Evolutionary conservation across 2,888 invertebrate species (phyloP).

Genomic region (Troilus luridus): DNA sequence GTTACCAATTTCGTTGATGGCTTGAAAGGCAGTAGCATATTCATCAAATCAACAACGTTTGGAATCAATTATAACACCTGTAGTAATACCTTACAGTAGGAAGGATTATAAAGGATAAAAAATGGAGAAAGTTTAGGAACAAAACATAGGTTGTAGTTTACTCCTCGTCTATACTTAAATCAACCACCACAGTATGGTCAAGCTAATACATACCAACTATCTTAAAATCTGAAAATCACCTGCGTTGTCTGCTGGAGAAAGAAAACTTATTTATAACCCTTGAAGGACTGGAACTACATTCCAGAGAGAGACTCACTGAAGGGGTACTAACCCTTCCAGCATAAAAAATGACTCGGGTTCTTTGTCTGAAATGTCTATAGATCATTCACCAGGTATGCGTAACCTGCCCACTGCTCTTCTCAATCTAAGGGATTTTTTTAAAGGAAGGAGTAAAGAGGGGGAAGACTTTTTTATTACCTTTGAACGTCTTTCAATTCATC

Average conservation of each 20-base stretch:
- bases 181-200: neutral
- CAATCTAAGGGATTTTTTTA: neutral
- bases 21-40: no score
- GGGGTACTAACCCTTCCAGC: slow-evolving; percentile 1
- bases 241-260: neutral
- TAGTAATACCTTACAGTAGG: no score
- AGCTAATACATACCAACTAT: neutral
- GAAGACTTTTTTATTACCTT: neutral
- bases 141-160: no score
- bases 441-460: no score
- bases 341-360: slow-evolving; percentile 39
- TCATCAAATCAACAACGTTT: no score
- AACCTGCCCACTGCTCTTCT: neutral
- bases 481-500: neutral
- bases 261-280: slow-evolving; percentile 7
- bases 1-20: no score
- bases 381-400: slow-evolving; percentile 19
- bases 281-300: slow-evolving; percentile 31
- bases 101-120: no score
- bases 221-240: neutral
- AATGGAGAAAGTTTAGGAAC: no score
- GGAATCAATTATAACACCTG: no score
- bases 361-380: slow-evolving; percentile 37
- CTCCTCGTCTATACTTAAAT: no score
- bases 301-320: neutral